Percentiles rank a stretch among this genome's conserved stretches.
phyloP scores from a whole-genome alignment of 2,113 vertebrate genomes.

The Ondatra zibethicus region DNA sequence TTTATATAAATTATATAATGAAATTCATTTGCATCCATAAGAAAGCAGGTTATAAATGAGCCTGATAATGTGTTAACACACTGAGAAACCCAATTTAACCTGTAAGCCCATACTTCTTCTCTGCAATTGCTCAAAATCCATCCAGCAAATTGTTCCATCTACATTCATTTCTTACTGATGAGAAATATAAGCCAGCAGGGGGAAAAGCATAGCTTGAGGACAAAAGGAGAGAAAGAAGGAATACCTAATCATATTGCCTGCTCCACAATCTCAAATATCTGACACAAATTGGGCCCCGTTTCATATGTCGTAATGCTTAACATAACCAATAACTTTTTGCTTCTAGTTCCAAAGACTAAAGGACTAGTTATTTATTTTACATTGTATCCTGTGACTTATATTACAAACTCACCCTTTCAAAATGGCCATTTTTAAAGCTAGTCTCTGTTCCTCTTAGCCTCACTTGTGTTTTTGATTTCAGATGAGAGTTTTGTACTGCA shows the following conservation, averaged over 20 bases:
- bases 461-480: constrained; percentile 12
- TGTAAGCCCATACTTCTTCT: constrained; percentile 60
- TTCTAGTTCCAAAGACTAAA: background rate
- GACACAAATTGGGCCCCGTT: background rate
- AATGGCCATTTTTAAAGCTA: constrained; percentile 17
- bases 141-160: constrained; percentile 34
- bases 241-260: background rate
- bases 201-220: background rate
- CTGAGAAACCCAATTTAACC: constrained; percentile 61
- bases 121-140: constrained; percentile 55
- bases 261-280: background rate
- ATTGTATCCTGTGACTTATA: background rate
- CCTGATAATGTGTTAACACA: constrained; percentile 67
- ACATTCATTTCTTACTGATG: constrained; percentile 32
- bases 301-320: background rate
- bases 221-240: background rate
- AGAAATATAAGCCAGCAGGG: background rate
- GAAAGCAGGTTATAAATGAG: constrained; percentile 67
- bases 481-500: background rate
- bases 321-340: background rate
- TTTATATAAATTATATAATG: constrained; percentile 74
- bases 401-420: constrained; percentile 16
- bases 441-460: background rate
- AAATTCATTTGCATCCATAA: constrained; percentile 61
- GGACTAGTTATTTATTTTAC: constrained; percentile 15